Evolutionary conservation across 2,888 invertebrate species (phyloP).

Genomic region (Dolichopus griseipennis): DNA sequence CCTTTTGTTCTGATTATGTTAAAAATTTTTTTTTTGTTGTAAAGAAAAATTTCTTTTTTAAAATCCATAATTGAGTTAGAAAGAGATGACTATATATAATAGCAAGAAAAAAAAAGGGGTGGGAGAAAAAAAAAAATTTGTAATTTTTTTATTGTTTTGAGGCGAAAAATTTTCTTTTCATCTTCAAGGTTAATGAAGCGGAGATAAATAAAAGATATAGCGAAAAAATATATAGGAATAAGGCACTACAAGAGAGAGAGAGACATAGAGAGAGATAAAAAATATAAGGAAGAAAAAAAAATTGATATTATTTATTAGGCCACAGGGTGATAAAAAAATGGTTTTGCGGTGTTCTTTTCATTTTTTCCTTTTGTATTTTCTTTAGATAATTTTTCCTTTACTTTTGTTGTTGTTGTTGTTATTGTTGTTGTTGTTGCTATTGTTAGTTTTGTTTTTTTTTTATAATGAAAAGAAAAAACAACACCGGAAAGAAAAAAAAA

Average conservation of each 20-base stretch:
- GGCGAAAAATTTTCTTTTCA: neutral
- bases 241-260: neutral
- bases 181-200: neutral
- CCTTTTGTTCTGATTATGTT: no score
- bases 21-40: no score
- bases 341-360: neutral
- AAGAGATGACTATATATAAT: no score
- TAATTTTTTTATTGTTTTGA: neutral
- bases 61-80: no score
- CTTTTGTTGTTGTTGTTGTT: neutral
- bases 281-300: no score
- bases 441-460: neutral
- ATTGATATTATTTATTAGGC: neutral
- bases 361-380: neutral
- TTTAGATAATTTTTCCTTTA: neutral
- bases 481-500: neutral
- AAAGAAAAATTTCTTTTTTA: no score
- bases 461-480: neutral
- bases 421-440: neutral
- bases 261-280: no score
- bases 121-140: no score
- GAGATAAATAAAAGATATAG: neutral
- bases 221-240: neutral
- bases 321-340: constrained; percentile 1
- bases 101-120: neutral